Evolutionary conservation across 1,140 invertebrate genomes (phyloP).

Genomic region (Brachionus manjavacas): DNA sequence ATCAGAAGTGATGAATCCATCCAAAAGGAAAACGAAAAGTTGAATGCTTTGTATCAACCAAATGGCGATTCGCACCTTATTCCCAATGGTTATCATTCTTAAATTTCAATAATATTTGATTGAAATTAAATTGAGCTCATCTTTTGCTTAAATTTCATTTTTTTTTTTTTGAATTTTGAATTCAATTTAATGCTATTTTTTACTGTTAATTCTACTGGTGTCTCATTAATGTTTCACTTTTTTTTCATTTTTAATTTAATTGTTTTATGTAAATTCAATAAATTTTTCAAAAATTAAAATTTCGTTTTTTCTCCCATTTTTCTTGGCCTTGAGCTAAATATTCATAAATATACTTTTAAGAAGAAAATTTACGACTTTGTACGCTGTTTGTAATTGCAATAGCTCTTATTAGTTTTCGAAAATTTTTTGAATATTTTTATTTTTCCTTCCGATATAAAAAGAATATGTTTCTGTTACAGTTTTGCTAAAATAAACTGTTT

Average conservation of each 20-base stretch:
- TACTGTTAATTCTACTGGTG: background rate
- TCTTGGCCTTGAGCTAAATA: too few relatives aligned
- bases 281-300: too few relatives aligned
- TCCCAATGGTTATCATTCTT: background rate
- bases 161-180: background rate
- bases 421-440: too few relatives aligned
- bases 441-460: too few relatives aligned
- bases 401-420: too few relatives aligned
- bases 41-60: conserved; percentile 6
- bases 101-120: background rate
- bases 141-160: background rate
- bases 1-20: background rate
- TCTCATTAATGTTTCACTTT: background rate
- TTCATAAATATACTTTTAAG: too few relatives aligned
- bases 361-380: too few relatives aligned
- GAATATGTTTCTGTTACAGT: too few relatives aligned
- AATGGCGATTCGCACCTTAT: conserved; percentile 8
- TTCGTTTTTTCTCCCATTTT: too few relatives aligned
- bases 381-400: too few relatives aligned
- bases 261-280: background rate
- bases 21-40: conserved; percentile 10
- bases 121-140: background rate
- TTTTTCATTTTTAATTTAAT: background rate
- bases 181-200: background rate
- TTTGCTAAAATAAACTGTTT: too few relatives aligned